phyloP scores from a whole-genome alignment of 2,797 vertebrate genomes.

The Spatula versicolor region DNA sequence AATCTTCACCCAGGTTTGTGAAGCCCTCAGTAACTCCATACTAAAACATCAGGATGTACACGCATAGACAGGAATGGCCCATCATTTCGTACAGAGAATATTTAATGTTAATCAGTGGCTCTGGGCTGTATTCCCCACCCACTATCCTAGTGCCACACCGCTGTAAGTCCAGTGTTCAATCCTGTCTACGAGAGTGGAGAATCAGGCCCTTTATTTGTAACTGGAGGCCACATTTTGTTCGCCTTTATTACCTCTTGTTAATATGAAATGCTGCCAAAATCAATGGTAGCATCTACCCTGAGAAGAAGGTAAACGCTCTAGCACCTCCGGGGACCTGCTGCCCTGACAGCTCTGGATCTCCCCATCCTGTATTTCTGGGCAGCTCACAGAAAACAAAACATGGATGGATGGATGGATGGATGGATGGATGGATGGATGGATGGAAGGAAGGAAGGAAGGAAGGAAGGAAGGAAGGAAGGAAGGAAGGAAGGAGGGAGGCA shows the following conservation, averaged over 20 bases:
- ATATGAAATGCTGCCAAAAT: background rate
- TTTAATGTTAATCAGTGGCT: background rate
- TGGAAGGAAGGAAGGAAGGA: too few relatives aligned
- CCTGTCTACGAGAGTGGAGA: background rate
- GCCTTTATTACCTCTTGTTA: background rate
- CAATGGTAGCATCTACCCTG: background rate
- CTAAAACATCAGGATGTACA: background rate
- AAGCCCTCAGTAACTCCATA: background rate
- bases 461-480: too few relatives aligned
- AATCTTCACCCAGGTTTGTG: background rate
- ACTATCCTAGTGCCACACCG: fast-evolving
- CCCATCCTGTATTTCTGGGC: background rate
- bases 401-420: background rate
- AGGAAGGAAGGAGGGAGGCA: too few relatives aligned
- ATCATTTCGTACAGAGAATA: background rate
- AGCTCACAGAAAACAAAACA: background rate
- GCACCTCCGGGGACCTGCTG: background rate
- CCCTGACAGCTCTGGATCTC: background rate
- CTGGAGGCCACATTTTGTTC: constrained; percentile 6
- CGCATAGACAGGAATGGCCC: background rate
- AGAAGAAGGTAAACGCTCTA: background rate
- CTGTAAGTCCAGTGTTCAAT: background rate
- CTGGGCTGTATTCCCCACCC: background rate
- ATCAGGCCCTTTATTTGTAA: background rate
- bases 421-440: background rate